Conservation (phyloP, 2,797 vertebrate species). For the Sebastes trivittatus region DNA sequence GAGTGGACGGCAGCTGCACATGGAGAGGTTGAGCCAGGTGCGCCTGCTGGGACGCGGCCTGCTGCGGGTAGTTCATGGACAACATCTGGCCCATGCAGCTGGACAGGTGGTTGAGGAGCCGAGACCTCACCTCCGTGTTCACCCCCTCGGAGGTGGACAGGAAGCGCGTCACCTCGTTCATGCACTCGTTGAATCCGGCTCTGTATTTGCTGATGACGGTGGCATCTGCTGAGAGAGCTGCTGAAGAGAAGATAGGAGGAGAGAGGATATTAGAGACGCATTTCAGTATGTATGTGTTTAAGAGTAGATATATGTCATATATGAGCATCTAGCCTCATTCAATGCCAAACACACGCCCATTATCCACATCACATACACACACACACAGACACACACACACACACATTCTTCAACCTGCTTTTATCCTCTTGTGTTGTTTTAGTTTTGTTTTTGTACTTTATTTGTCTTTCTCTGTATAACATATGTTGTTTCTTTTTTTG, state of each 20-base stretch:
- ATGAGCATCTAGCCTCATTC: no score
- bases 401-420: no score
- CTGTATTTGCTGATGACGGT: slow-evolving; percentile 90
- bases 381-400: fast-evolving
- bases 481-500: no score
- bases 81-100: slow-evolving; percentile 90
- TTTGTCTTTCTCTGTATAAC: no score
- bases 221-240: slow-evolving; percentile 88
- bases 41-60: slow-evolving; percentile 70
- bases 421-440: no score
- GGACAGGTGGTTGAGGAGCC: slow-evolving; percentile 90
- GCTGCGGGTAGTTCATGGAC: slow-evolving; percentile 86
- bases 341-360: no score
- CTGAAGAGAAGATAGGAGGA: slow-evolving; percentile 58
- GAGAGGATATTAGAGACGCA: slow-evolving; percentile 28
- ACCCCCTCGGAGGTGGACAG: slow-evolving; percentile 90
- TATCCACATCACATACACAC: no score
- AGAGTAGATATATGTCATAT: no score
- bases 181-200: slow-evolving; percentile 92
- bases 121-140: slow-evolving; percentile 87
- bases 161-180: slow-evolving; percentile 92
- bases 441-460: no score
- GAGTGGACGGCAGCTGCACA: slow-evolving; percentile 87
- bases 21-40: slow-evolving; percentile 88
- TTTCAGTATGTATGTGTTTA: no score